Percentiles rank a stretch among this genome's conserved stretches.
Evolutionary conservation across 1,140 invertebrate species (phyloP).

Genomic region (Bombus confusus): DNA sequence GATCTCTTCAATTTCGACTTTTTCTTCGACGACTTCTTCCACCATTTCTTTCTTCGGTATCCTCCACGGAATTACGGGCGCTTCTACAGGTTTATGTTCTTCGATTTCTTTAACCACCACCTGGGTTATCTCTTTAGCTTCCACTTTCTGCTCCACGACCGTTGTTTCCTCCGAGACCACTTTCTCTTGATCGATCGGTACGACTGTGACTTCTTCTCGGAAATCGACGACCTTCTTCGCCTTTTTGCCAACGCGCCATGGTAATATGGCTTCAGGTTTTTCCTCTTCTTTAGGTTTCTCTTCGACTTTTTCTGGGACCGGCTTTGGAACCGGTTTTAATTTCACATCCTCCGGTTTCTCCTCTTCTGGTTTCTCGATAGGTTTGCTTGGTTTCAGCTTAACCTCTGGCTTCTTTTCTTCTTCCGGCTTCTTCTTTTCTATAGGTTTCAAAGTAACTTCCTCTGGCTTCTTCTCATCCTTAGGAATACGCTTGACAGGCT

Average conservation of each 20-base stretch:
- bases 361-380: constrained; percentile 17
- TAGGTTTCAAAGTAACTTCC: constrained; percentile 40
- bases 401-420: constrained; percentile 54
- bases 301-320: constrained; percentile 37
- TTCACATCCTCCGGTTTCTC: constrained; percentile 68
- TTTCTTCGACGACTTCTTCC: neutral
- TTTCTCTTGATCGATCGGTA: constrained; percentile 75
- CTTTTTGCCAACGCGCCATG: constrained; percentile 67
- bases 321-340: constrained; percentile 58
- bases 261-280: constrained; percentile 28
- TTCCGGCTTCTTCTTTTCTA: constrained; percentile 53
- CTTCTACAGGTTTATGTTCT: constrained; percentile 56
- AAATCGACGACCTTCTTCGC: constrained; percentile 74
- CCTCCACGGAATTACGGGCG: constrained; percentile 61
- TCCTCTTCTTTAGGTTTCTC: constrained; percentile 44
- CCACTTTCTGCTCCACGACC: constrained; percentile 28
- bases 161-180: constrained; percentile 52
- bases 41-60: constrained; percentile 46
- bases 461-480: constrained; percentile 50
- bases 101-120: constrained; percentile 67
- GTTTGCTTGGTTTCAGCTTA: constrained; percentile 72
- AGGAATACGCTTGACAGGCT: neutral
- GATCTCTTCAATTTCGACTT: constrained; percentile 30
- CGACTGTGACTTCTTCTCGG: constrained; percentile 74
- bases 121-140: constrained; percentile 56